Base-by-base conservation (phyloP, 2,888 invertebrate species). In the Itoplectis maculator region DNA sequence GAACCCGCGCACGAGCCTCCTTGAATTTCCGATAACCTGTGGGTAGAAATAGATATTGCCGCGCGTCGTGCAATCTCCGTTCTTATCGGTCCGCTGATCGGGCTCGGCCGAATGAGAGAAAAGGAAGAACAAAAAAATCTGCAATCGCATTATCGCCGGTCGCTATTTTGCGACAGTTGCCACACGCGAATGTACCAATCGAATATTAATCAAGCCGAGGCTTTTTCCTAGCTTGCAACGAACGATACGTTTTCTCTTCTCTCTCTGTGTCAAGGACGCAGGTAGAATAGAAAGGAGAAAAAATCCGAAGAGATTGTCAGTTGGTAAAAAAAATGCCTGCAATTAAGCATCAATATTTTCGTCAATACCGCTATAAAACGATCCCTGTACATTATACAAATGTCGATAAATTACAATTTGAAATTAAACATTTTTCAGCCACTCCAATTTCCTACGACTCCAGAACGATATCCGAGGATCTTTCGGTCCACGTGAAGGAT, bases 381-480 rank as follows among this genome's bases (percentile, higher is more conserved):
- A 13, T 13, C 45, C 2, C 45, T 45, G 1, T 6, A 45, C 11
- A 45, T 6, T 0, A n/a, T n/a, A n/a, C n/a, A n/a, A n/a, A n/a
- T n/a, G n/a, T n/a, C n/a, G n/a, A n/a, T n/a, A n/a, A n/a, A n/a
- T n/a, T 54, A n/a, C 7, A n/a, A 29, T 66, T 2, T 18, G 20
- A 47, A 0, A 29, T 20, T 42, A 29, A 29, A 29, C 9, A 45
- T 40, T 18, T 15, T 42, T 11, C 40, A 85, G 85, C 51, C 9
- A 84, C 81, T 42, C 82, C 85, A 42, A 77, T 78, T 20, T 76
- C 85, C 47, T 75, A 78, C 66, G 82, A 81, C 29, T 84, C 85
- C 37, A 72, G 87, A 11, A 87, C 87, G 13, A 68, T 88, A 69
- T 87, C 89, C 11, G 88, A 88, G 75, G 88, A 88, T n/a, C 74